These are phyloP conservation scores for Dilophus febrilis DNA, from an alignment of 2,888 invertebrate species.

Conservation along the genomic window DNA sequence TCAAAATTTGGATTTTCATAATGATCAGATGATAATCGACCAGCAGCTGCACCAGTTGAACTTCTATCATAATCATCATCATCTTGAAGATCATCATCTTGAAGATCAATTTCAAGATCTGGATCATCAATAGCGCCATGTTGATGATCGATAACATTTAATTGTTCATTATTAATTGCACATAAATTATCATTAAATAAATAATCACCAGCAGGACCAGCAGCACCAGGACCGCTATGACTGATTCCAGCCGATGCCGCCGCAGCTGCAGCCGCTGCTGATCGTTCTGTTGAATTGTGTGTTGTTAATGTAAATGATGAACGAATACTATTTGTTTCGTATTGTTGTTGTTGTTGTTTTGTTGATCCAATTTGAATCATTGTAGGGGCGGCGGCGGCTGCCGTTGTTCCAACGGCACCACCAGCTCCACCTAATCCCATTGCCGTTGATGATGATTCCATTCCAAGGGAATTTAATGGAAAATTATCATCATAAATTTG, in stretches of 20 bases:
- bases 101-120: conserved; percentile 2
- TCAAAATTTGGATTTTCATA: conserved; percentile 32
- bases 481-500: conserved; percentile 55
- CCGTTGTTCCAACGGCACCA: conserved; percentile 35
- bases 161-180: too few species aligned
- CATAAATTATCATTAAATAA: background rate
- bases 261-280: conserved; percentile 3
- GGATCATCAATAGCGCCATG: conserved; percentile 9
- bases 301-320: conserved; percentile 3
- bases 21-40: conserved; percentile 25
- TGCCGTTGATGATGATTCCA: conserved; percentile 3
- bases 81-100: conserved; percentile 13
- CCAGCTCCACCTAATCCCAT: conserved; percentile 21
- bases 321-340: conserved; percentile 7
- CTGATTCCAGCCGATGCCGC: conserved; percentile 6
- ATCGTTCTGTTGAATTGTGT: conserved; percentile 1
- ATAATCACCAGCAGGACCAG: conserved; percentile 4
- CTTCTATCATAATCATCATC: conserved; percentile 11
- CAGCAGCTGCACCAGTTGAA: background rate
- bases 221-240: conserved; percentile 10
- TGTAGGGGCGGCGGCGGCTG: too few species aligned
- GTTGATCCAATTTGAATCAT: too few species aligned
- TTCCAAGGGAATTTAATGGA: conserved; percentile 33
- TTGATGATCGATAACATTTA: too few species aligned
- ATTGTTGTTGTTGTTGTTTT: conserved; percentile 13